Evolutionary conservation across 35 echinoderm and acorn worm species (phyloP), one percentile per base, ranked within the genome.

Genomic region (Stichopus chloronotus): DNA sequence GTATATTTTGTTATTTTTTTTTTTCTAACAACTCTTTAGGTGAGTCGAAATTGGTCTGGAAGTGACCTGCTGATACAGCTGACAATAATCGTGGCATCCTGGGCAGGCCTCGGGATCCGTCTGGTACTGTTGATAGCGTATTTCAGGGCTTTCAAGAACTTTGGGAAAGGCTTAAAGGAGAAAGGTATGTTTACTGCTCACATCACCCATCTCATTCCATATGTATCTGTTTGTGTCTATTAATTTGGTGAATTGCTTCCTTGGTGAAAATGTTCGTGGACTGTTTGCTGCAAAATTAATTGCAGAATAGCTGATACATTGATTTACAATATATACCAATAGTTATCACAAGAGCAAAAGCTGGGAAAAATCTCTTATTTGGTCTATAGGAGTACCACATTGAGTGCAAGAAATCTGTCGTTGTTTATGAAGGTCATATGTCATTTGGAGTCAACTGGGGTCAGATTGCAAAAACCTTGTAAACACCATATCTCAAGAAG

Each of bases 131-230:
- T 79, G 4, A 19, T 83, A n/a, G 16, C 57, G 5, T 81, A 92
- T 82, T 52, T 65, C 11, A 78, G 76, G 52, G 80, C 87, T n/a
- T 89, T 92, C 76, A 69, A 56, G 24, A 96, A 96, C 54, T 96
- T 96, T 89, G 95, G 93, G 10, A 78, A 90, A 78, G 92, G 95
- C 43, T 78, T 94, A 6, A 96, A 96, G 63, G 95, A 94, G n/a
- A 94, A 96, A 92, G 81, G 93, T 94, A 79, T 58, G 95, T 14
- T 20, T 74, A 19, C 19, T 8, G 22, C 22, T n/a, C 7, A n/a
- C 19, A 24, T 74, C 17, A 74, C 22, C 8, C 14, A 8, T 61
- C 8, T 5, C 22, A 4, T 74, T 21, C 8, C 69, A 74, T 16
- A 7, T 74, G 19, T 61, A 4, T 8, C 8, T 14, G 14, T 61